Evolutionary conservation across 2,113 vertebrate species (phyloP).

Genomic region (Lathamus discolor): DNA sequence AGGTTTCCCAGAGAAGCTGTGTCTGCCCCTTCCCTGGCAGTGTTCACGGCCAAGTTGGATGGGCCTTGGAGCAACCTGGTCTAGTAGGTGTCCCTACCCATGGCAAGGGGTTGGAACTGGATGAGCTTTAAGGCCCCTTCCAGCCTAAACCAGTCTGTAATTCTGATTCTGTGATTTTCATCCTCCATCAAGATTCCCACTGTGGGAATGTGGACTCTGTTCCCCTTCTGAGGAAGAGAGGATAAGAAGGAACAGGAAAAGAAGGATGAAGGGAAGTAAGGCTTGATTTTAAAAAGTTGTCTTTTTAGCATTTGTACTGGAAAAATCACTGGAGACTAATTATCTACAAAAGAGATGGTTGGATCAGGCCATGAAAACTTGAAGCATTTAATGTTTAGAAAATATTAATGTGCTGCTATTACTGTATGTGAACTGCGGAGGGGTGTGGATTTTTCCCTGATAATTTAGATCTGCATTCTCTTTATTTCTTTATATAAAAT

Average conservation of each 20-base stretch:
- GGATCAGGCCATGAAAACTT: not conserved
- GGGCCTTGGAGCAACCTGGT: too few relatives aligned
- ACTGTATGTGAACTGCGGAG: not conserved
- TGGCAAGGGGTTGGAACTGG: too few relatives aligned
- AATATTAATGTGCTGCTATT: not conserved
- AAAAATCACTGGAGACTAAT: not conserved
- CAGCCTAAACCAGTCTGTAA: too few relatives aligned
- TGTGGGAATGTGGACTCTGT: too few relatives aligned
- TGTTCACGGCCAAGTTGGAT: too few relatives aligned
- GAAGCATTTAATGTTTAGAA: not conserved
- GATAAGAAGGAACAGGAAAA: not conserved
- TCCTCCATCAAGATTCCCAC: not conserved
- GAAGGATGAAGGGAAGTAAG: not conserved
- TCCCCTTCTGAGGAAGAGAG: not conserved
- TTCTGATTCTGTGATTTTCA: too few relatives aligned
- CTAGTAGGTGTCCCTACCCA: too few relatives aligned
- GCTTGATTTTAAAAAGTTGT: accelerated
- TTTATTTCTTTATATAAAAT: not conserved
- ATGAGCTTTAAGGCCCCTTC: too few relatives aligned
- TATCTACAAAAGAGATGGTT: not conserved
- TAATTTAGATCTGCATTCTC: not conserved
- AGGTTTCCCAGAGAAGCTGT: too few relatives aligned
- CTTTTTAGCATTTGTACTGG: not conserved
- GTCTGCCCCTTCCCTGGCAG: too few relatives aligned
- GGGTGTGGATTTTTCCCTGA: not conserved